These are phyloP conservation scores for Pocillopora grandis DNA, from an alignment of 92 coral and sea anemone genomes.

Conservation along the genomic window DNA sequence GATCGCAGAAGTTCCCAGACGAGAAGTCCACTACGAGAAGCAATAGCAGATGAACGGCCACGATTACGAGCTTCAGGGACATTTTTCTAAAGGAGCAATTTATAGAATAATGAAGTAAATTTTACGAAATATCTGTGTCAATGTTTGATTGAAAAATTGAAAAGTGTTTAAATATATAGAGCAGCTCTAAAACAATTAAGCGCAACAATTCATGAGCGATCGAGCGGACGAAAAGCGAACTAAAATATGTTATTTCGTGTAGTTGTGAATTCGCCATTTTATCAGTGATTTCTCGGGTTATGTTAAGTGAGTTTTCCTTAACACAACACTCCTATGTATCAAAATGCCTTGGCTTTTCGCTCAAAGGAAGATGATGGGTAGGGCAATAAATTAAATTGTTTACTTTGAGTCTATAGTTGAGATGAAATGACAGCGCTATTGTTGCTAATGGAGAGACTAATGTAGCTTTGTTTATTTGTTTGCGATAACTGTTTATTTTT, in stretches of 20 bases:
- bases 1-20: conserved; percentile 55
- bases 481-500: background rate
- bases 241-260: too few species aligned
- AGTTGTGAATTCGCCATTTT: too few species aligned
- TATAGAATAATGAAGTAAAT: background rate
- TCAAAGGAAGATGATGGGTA: background rate
- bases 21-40: conserved; percentile 6
- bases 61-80: conserved; percentile 4
- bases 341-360: background rate
- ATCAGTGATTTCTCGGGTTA: too few species aligned
- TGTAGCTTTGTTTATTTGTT: conserved; percentile 27
- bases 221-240: background rate
- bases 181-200: too few species aligned
- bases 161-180: background rate
- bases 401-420: too few species aligned
- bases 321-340: too few species aligned
- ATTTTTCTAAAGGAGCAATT: conserved; percentile 11
- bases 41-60: background rate
- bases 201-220: background rate
- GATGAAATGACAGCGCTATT: background rate
- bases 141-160: too few species aligned
- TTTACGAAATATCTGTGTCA: too few species aligned
- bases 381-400: background rate
- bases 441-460: background rate
- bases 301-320: too few species aligned